Evolutionary conservation across 1,140 invertebrate genomes (phyloP), one percentile per base, ranked within the genome.

Genomic region (Metaphire vulgaris): DNA sequence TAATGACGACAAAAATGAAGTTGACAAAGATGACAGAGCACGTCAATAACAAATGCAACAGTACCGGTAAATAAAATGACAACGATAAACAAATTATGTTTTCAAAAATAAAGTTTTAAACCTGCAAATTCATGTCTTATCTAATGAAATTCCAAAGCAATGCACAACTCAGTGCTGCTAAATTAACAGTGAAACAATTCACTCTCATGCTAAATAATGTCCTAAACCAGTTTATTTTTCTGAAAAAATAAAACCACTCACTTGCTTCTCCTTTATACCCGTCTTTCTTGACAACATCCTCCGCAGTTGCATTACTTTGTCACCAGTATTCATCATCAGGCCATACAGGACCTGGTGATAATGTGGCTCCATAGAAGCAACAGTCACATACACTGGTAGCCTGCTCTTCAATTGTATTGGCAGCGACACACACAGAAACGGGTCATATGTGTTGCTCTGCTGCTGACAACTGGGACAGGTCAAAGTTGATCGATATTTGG

Each of bases 371-470:
- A n/a, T n/a, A n/a, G n/a, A n/a, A n/a, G 41, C 6, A 6, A 56
- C 41, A 12, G 41, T 56, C 41, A 56, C 41, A 56, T 12, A 56
- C 41, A 56, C 41, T 56, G 41, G 41, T 56, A 56, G 21, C 41
- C 41, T 56, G 41, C 21, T 56, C 41, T 56, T 56, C 41, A 12
- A 21, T 21, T 56, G 95, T 74, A 98, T 90, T 79, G 97, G 96
- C 34, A 99, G 91, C 32, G 95, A 97, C 65, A 98, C 92, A 86
- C 95, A 98, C 65, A 98, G 90, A 86, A 98, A 98, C 14, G 96
- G 96, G 86, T 99, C 97, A 88, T 98, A 98, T 14, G 96, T 98
- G 85, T 97, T 97, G 72, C 93, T 95, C 81, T 95, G 92, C 72
- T 92, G 90, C 69, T 92, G 90, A 88, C 97, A 99, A 80, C 93